phyloP scores from a whole-genome alignment of 2,797 vertebrate species.

The Sibirionetta formosa region DNA sequence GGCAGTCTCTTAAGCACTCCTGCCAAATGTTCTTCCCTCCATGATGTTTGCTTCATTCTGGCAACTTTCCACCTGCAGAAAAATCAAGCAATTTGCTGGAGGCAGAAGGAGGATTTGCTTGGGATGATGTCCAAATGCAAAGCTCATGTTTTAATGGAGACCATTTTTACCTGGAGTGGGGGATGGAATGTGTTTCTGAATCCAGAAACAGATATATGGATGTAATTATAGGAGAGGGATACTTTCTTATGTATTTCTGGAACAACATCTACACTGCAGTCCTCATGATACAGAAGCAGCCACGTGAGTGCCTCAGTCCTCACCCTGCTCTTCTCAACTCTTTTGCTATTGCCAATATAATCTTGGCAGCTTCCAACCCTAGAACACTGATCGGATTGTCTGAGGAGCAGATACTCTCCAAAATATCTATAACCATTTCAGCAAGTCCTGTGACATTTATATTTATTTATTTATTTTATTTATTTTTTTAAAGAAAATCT shows the following conservation, averaged over 20 bases:
- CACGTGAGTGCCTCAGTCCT: neutral
- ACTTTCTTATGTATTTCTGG: neutral
- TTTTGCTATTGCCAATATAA: neutral
- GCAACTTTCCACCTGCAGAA: slow-evolving; percentile 52
- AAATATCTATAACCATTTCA: neutral
- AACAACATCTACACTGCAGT: neutral
- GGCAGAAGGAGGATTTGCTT: slow-evolving; percentile 38
- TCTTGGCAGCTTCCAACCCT: neutral
- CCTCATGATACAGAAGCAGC: neutral
- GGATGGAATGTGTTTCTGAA: neutral
- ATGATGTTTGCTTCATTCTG: slow-evolving; percentile 59
- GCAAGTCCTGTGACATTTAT: neutral
- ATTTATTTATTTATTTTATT: neutral
- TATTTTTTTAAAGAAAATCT: too few species aligned
- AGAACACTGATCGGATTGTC: slow-evolving; percentile 16
- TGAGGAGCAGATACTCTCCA: neutral
- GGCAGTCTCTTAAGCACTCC: slow-evolving; percentile 20
- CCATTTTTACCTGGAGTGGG: slow-evolving; percentile 11
- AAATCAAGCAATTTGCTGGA: slow-evolving; percentile 54
- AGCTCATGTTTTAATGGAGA: neutral
- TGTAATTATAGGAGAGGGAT: neutral
- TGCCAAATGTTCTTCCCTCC: slow-evolving; percentile 66
- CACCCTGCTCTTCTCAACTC: neutral
- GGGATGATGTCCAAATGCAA: slow-evolving; percentile 19
- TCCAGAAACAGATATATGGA: neutral